phyloP scores from a whole-genome alignment of 2,113 vertebrate species.

The Hyperopisus bebe region DNA sequence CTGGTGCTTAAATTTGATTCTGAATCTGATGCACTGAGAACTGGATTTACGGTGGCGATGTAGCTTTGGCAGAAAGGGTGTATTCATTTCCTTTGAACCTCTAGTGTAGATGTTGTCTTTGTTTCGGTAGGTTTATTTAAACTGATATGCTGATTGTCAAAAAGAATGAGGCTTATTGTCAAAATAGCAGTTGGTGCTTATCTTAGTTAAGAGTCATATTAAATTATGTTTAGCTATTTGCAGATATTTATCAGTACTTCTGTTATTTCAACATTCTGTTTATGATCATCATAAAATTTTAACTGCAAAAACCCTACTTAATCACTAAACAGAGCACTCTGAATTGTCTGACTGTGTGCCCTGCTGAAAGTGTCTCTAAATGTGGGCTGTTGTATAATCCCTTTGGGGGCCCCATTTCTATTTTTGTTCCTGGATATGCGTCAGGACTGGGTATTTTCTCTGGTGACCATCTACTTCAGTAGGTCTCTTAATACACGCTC shows the following conservation, averaged over 20 bases:
- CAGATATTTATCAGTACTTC: slow-evolving; percentile 45
- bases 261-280: slow-evolving; percentile 54
- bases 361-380: slow-evolving; percentile 81
- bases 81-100: neutral
- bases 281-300: slow-evolving; percentile 51
- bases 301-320: slow-evolving; percentile 9
- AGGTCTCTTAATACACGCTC: slow-evolving; percentile 91
- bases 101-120: neutral
- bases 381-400: slow-evolving; percentile 98
- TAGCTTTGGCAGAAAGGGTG: neutral
- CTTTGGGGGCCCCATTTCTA: slow-evolving; percentile 97
- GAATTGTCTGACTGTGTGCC: slow-evolving; percentile 56
- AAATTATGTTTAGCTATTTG: neutral
- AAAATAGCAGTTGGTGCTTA: neutral
- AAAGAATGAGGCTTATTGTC: neutral
- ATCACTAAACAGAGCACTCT: slow-evolving; percentile 36
- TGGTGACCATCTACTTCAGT: slow-evolving; percentile 98
- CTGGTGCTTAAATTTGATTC: neutral
- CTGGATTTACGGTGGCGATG: neutral
- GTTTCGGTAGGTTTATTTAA: neutral
- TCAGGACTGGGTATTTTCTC: slow-evolving; percentile 99
- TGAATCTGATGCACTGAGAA: neutral
- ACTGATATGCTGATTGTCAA: neutral
- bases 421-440: slow-evolving; percentile 99
- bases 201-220: neutral